Conservation (phyloP, 2,797 vertebrate species). For the Apogon talboti region DNA sequence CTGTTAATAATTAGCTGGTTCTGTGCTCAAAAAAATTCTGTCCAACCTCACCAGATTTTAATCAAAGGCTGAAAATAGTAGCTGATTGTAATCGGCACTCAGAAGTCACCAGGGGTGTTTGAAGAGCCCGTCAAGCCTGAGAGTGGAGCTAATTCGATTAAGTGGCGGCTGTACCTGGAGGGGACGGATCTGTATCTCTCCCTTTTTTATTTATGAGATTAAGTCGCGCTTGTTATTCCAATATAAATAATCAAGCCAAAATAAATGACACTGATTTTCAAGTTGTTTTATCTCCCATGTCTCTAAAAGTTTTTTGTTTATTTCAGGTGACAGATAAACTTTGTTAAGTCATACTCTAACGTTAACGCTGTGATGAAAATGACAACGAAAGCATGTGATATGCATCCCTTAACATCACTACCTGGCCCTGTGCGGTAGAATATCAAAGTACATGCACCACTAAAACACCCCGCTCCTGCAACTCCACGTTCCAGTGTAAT, state of each 20-base stretch:
- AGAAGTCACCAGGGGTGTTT: constrained; percentile 87
- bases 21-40: constrained; percentile 74
- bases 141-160: constrained; percentile 87
- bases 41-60: constrained; percentile 85
- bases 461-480: constrained; percentile 13
- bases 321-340: constrained; percentile 74
- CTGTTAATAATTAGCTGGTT: constrained; percentile 85
- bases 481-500: constrained; percentile 16
- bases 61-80: constrained; percentile 87
- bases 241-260: constrained; percentile 84
- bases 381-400: constrained; percentile 37
- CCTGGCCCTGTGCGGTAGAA: constrained; percentile 37
- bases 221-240: constrained; percentile 83
- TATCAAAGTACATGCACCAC: constrained; percentile 26
- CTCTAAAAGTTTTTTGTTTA: constrained; percentile 69
- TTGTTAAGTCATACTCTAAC: constrained; percentile 41
- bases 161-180: constrained; percentile 84
- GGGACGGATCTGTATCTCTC: constrained; percentile 82
- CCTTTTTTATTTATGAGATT: constrained; percentile 87
- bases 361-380: constrained; percentile 22
- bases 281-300: constrained; percentile 68
- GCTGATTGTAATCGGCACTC: constrained; percentile 87
- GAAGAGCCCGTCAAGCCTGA: constrained; percentile 84
- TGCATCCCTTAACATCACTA: constrained; percentile 30
- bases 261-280: constrained; percentile 81